phyloP scores from a whole-genome alignment of 2,797 vertebrate genomes.

The Lacerta viridis region DNA sequence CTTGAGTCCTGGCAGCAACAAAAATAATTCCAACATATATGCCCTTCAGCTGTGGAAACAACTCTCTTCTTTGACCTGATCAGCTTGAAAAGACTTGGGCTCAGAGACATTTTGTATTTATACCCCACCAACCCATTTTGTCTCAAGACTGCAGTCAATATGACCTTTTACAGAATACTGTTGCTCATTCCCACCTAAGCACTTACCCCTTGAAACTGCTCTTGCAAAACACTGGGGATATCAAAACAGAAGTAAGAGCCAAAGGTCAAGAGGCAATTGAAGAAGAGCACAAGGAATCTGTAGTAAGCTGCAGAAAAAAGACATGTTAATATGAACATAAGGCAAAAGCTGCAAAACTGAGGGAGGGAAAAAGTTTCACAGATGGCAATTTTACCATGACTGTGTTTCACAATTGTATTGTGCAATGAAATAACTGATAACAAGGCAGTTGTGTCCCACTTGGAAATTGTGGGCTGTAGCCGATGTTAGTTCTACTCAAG shows the following conservation, averaged over 20 bases:
- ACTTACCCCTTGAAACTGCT: conserved; percentile 88
- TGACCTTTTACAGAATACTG: fast-evolving
- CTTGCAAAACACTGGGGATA: conserved; percentile 88
- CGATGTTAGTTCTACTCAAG: too few species aligned
- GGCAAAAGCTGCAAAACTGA: not conserved
- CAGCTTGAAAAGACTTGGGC: not conserved
- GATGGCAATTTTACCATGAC: not conserved
- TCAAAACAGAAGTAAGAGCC: conserved; percentile 90
- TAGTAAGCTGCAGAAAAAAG: conserved; percentile 77
- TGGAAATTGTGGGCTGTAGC: too few species aligned
- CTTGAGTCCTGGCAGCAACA: not conserved
- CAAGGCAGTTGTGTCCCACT: too few species aligned
- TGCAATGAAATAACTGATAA: not conserved
- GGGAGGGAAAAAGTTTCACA: too few species aligned
- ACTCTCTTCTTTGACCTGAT: too few species aligned
- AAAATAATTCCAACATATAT: not conserved
- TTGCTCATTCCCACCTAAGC: not conserved
- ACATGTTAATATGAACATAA: not conserved
- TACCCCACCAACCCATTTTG: fast-evolving
- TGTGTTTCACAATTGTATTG: not conserved
- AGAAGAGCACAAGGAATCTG: conserved; percentile 87
- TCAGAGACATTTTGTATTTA: not conserved
- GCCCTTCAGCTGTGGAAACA: not conserved
- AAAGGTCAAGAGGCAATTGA: conserved; percentile 88
- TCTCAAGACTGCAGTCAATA: fast-evolving